These are phyloP conservation scores for Andrena chrysosceles DNA, from an alignment of 2,888 invertebrate genomes.

Conservation along the genomic window DNA sequence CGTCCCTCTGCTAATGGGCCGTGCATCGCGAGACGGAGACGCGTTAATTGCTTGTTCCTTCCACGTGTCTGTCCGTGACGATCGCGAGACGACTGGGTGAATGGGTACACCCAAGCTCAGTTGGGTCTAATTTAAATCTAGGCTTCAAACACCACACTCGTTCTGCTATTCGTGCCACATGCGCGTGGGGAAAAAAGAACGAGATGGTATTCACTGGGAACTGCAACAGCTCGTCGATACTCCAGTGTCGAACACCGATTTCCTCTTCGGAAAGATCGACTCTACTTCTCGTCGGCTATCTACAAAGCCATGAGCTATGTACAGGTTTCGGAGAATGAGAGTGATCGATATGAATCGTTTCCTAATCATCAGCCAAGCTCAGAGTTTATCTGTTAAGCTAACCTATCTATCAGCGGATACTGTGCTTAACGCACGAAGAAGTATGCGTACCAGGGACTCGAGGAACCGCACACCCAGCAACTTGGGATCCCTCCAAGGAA, in stretches of 20 bases:
- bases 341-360: background rate
- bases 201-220: background rate
- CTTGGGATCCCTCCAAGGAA: conserved; percentile 91
- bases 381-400: conserved; percentile 10
- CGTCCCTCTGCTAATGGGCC: conserved; percentile 3
- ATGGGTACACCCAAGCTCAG: background rate
- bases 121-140: background rate
- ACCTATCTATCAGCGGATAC: conserved; percentile 1
- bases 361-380: conserved; percentile 8
- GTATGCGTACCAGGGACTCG: conserved; percentile 90
- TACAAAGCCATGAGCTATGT: background rate
- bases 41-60: conserved; percentile 2
- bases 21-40: conserved; percentile 13
- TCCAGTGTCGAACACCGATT: background rate
- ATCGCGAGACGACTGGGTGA: background rate
- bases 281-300: background rate
- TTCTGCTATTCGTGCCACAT: background rate
- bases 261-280: background rate
- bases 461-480: conserved; percentile 91
- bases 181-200: conserved; percentile 1
- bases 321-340: background rate
- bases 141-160: background rate
- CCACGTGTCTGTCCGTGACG: background rate
- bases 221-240: background rate
- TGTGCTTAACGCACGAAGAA: conserved; percentile 50